Evolutionary conservation across 1,140 invertebrate genomes (phyloP).

Genomic region (Drosophila auraria): DNA sequence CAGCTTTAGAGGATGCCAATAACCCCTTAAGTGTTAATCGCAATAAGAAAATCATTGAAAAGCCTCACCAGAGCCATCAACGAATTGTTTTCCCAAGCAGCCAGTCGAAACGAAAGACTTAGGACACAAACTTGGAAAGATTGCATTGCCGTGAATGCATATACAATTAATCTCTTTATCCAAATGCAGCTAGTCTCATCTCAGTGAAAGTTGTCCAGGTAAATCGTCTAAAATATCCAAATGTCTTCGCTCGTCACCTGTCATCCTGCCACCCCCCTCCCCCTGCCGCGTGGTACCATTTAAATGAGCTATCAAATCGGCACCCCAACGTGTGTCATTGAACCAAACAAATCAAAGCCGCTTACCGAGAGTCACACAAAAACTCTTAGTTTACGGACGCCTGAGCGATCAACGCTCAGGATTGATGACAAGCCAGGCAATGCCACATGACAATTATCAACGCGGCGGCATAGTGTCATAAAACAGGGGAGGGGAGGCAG

Average conservation of each 20-base stretch:
- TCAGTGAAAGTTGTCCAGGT: slow-evolving; percentile 60
- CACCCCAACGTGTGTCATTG: slow-evolving; percentile 71
- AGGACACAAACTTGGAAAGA: slow-evolving; percentile 54
- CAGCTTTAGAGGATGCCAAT: background rate
- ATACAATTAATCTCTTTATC: slow-evolving; percentile 58
- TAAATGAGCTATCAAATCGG: slow-evolving; percentile 80
- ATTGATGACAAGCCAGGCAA: slow-evolving; percentile 78
- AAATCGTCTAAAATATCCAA: slow-evolving; percentile 71
- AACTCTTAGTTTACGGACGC: slow-evolving; percentile 65
- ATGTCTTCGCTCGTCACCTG: slow-evolving; percentile 48
- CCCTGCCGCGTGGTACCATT: slow-evolving; percentile 43
- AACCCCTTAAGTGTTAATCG: slow-evolving; percentile 6
- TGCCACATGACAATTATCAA: slow-evolving; percentile 73
- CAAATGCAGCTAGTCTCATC: slow-evolving; percentile 14
- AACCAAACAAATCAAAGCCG: slow-evolving; percentile 76
- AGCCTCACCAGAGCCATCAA: slow-evolving; percentile 1
- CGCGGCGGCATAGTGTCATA: slow-evolving; percentile 57
- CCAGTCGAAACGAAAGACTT: slow-evolving; percentile 47
- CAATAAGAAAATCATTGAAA: slow-evolving; percentile 4
- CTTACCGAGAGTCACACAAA: slow-evolving; percentile 64
- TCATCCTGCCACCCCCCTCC: slow-evolving; percentile 1
- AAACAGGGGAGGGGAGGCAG: slow-evolving; percentile 46
- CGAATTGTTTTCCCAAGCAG: slow-evolving; percentile 2
- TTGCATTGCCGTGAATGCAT: slow-evolving; percentile 18
- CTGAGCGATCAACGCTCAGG: slow-evolving; percentile 52